A percentile compares a stretch with the other conserved stretches of the same genome.
Evolutionary conservation across 2,888 invertebrate species (phyloP).

Genomic region (Agriopis aurantiaria): DNA sequence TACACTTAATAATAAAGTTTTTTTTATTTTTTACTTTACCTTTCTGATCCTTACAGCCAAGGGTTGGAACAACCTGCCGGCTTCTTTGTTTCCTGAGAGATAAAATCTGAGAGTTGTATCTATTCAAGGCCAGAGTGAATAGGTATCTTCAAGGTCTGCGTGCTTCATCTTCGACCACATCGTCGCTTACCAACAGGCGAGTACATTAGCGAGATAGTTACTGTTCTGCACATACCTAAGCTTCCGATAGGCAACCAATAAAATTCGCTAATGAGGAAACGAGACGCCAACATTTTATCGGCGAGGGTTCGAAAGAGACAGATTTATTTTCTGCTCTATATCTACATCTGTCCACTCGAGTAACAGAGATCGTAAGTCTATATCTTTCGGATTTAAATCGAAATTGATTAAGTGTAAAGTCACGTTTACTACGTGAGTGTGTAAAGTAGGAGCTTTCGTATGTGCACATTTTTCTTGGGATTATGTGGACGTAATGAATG

Average conservation of each 20-base stretch:
- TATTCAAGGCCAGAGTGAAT: too few species aligned
- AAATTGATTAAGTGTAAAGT: neutral
- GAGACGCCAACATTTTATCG: constrained; percentile 2
- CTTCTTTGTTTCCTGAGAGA: too few species aligned
- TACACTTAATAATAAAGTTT: too few species aligned
- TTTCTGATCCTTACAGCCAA: too few species aligned
- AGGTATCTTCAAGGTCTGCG: too few species aligned
- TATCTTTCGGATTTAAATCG: neutral
- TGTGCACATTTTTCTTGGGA: neutral
- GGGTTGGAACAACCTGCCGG: too few species aligned
- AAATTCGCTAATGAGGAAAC: constrained; percentile 2
- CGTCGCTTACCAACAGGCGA: too few species aligned
- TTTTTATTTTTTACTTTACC: too few species aligned
- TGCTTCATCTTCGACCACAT: too few species aligned
- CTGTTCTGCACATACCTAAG: neutral
- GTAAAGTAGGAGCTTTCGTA: neutral
- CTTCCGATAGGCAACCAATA: neutral
- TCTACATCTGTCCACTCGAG: neutral
- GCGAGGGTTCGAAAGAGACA: neutral
- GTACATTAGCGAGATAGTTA: neutral
- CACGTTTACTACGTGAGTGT: neutral
- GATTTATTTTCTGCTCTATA: constrained; percentile 7
- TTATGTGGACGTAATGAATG: neutral
- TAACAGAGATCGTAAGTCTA: constrained; percentile 4
- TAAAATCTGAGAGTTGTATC: too few species aligned